Evolutionary conservation across 2,797 vertebrate species (phyloP), one percentile per base, ranked within the genome.

Genomic region (Hippoglossus hippoglossus): DNA sequence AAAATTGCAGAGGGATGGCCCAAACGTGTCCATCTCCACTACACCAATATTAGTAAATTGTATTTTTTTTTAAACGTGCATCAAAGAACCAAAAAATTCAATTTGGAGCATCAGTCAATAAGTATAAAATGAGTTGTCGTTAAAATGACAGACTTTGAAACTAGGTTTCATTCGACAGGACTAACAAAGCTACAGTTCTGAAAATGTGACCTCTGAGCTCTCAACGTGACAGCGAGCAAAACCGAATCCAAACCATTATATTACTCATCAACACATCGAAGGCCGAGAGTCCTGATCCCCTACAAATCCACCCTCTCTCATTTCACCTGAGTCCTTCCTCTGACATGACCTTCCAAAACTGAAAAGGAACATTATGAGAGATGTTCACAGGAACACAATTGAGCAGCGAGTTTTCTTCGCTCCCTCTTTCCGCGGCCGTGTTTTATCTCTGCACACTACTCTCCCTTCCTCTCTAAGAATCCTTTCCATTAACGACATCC

Each of bases 401-500:
- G 12, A 13, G 11, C 36, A 39, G 41, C 3, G 15, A 18, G 15
- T 18, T 18, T 44, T 18, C 41, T 16, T 44, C 16, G 16, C 41
- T 49, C 15, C 44, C 1, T 46, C 18, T 22, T 4, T 41, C 24
- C 9, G 12, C 12, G 7, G 12, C 4, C 3, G 28, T 1, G 10
- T 12, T 36, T 60, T 28, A 36, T 67, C 51, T 49, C 25, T 41
- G 25, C 12, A 16, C 18, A 1, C 19, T n/a, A 1, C 46, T 22
- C 19, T 25, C n/a, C 53, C 28, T 22, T 26, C 53, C 49, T 63
- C 36, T 65, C 52, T 22, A 25, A 52, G 24, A 63, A 18, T 75
- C 24, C 39, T 51, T 54, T 72, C 67, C 34, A 65, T 73, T 65
- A 36, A 47, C 58, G 47, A 41, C 50, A 26, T 66, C 46, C 50